phyloP scores from a whole-genome alignment of 2,797 vertebrate species.

The Chelon auratus region DNA sequence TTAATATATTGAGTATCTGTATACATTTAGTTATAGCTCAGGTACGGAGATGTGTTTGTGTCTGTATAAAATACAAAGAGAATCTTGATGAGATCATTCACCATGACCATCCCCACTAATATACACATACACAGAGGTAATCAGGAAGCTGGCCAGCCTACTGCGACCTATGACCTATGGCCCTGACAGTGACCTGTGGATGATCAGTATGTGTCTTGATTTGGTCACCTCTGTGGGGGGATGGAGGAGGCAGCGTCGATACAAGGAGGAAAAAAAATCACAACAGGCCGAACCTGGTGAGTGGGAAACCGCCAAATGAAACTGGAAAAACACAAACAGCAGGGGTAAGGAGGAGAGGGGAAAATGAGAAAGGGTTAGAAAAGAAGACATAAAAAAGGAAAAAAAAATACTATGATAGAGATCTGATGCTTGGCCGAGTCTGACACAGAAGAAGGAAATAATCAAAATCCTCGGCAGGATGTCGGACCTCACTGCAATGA shows the following conservation, averaged over 20 bases:
- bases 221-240: slow-evolving; percentile 15
- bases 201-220: slow-evolving; percentile 54
- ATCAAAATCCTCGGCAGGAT: slow-evolving; percentile 69
- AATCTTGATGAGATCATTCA: slow-evolving; percentile 2
- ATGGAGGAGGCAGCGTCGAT: slow-evolving; percentile 42
- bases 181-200: slow-evolving; percentile 47
- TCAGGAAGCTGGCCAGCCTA: slow-evolving; percentile 12
- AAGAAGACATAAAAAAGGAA: background rate
- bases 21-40: background rate
- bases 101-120: background rate
- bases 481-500: slow-evolving; percentile 61
- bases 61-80: background rate
- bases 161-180: slow-evolving; percentile 54
- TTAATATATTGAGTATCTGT: background rate
- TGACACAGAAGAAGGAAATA: slow-evolving; percentile 64
- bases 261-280: slow-evolving; percentile 59
- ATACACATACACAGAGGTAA: slow-evolving; percentile 19
- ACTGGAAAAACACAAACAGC: slow-evolving; percentile 67
- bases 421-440: slow-evolving; percentile 56
- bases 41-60: background rate
- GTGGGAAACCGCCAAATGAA: slow-evolving; percentile 60
- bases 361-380: slow-evolving; percentile 12
- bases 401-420: slow-evolving; percentile 38
- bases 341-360: slow-evolving; percentile 35
- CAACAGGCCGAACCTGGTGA: slow-evolving; percentile 63